Evolutionary conservation across 2,113 vertebrate species (phyloP), one percentile per base, ranked within the genome.

Genomic region (Trematomus loennbergii): DNA sequence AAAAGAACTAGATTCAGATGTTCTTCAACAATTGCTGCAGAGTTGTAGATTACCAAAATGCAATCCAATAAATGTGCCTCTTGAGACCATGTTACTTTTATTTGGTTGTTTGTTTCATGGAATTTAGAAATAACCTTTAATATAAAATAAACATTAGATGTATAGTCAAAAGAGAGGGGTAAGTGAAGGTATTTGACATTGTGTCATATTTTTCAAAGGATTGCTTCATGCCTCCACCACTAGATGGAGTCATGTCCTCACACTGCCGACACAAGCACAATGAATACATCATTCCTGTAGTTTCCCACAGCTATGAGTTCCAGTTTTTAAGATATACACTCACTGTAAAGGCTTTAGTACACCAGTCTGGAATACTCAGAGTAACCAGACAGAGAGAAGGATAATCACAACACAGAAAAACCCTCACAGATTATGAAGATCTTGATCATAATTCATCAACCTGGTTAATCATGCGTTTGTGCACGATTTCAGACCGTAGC

Each of bases 161-260:
- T n/a, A 11, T 45, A 29, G 10, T 53, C 10, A 6, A 11, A 62
- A 36, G 12, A 54, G 16, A 63, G 5, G 20, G 0, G 6, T 36
- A 8, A 4, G 2, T 43, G 4, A 17, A 9, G 43, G 43, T 16
- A 33, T 59, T 64, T 70, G 67, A 53, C 58, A 48, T 55, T 18
- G 12, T 54, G 11, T 49, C 54, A 58, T 25, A n/a, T 52, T 63
- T 45, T 68, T 29, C 2, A 50, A 17, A 55, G 9, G 17, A 17
- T 1, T 74, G 40, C 58, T 75, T 20, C 64, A 48, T 3, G 13
- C 4, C 12, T 70, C 17, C 20, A 69, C 91, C 94, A 93, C 91
- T 92, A 95, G 93, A 90, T 92, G 93, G 93, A 78, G 86, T 15
- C 71, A 78, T 72, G 33, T 58, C 36, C 78, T 72, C 72, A 87